These are phyloP conservation scores for Drosophila pallidifrons DNA, from an alignment of 1,140 invertebrate species.

Conservation along the genomic window DNA sequence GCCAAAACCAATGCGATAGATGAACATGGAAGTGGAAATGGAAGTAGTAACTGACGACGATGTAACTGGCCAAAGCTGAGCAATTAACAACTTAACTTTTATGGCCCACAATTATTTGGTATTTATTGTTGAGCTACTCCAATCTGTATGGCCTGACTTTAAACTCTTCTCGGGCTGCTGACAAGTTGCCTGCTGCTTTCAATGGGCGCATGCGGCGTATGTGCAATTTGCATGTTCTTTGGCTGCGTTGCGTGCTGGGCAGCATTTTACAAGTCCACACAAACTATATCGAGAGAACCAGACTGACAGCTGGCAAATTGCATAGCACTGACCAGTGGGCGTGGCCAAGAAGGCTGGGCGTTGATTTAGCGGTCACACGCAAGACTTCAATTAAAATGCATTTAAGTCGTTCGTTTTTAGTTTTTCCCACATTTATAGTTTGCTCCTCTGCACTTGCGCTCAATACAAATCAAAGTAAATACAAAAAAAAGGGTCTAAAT, in stretches of 20 bases:
- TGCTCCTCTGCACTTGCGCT: slow-evolving; percentile 18
- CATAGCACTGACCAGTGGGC: slow-evolving; percentile 19
- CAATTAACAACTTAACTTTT: slow-evolving; percentile 82
- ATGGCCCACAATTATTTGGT: slow-evolving; percentile 79
- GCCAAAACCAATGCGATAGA: neutral
- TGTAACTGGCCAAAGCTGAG: slow-evolving; percentile 33
- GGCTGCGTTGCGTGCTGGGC: slow-evolving; percentile 43
- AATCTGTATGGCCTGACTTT: slow-evolving; percentile 65
- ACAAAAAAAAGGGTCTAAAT: neutral
- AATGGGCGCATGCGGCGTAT: slow-evolving; percentile 26
- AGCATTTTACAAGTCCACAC: slow-evolving; percentile 35
- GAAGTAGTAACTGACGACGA: neutral
- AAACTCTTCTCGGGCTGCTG: slow-evolving; percentile 56
- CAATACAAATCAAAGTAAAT: slow-evolving; percentile 44
- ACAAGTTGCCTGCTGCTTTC: slow-evolving; percentile 36
- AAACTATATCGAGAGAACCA: slow-evolving; percentile 5
- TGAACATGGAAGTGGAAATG: neutral
- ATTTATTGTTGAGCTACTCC: slow-evolving; percentile 71
- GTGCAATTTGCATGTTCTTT: slow-evolving; percentile 60
- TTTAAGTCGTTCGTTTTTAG: slow-evolving; percentile 28
- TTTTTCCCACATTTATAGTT: slow-evolving; percentile 3
- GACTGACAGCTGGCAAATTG: slow-evolving; percentile 74
- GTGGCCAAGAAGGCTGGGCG: slow-evolving; percentile 7
- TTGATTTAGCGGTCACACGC: slow-evolving; percentile 67
- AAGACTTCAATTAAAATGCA: slow-evolving; percentile 70